These are phyloP conservation scores for Sylvia borin DNA, from an alignment of 2,797 vertebrate species.

Conservation along the genomic window DNA sequence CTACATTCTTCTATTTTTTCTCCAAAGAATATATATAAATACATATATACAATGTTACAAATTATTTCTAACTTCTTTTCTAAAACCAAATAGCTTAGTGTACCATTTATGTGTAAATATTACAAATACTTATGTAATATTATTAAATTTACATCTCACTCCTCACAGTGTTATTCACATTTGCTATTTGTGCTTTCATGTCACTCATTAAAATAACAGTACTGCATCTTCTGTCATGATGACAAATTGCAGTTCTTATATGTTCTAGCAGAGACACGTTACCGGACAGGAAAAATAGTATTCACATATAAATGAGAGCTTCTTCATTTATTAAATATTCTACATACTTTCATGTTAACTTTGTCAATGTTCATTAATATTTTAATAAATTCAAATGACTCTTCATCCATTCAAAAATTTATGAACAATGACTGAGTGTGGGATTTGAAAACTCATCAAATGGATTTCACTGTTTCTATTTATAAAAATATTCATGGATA, in stretches of 20 bases:
- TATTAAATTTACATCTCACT: not conserved
- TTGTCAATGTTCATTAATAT: conserved; percentile 47
- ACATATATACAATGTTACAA: not conserved
- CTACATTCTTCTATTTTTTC: not conserved
- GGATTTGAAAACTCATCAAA: not conserved
- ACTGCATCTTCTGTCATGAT: not conserved
- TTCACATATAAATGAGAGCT: not conserved
- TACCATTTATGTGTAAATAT: not conserved
- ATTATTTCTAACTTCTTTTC: not conserved
- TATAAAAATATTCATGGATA: not conserved
- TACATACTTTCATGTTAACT: conserved; percentile 4
- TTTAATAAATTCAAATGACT: conserved; percentile 42
- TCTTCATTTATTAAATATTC: not conserved
- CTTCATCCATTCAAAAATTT: conserved; percentile 38
- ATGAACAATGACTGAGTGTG: not conserved
- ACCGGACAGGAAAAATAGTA: not conserved
- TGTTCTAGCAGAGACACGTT: not conserved
- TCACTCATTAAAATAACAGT: not conserved
- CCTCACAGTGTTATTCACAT: not conserved
- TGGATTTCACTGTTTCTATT: not conserved
- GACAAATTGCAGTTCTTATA: not conserved
- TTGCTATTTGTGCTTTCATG: not conserved
- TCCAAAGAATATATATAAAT: not conserved
- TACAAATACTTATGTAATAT: not conserved
- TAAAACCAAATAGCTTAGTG: not conserved